Evolutionary conservation across 2,888 invertebrate species (phyloP).

Genomic region (Drosophila emarginata): DNA sequence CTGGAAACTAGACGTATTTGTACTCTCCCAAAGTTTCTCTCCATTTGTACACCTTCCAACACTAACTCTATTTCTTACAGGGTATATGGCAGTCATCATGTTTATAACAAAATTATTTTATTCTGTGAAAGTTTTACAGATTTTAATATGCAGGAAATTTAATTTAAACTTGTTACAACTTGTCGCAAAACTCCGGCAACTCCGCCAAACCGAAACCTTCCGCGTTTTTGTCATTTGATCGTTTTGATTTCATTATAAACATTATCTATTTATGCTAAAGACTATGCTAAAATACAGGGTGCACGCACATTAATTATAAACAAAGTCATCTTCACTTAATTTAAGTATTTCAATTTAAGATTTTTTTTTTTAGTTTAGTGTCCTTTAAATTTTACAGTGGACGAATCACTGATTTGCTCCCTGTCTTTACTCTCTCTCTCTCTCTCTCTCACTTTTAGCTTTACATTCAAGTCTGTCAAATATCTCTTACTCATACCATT

Average conservation of each 20-base stretch:
- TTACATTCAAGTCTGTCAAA: constrained; percentile 3
- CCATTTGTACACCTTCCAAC: too few species aligned
- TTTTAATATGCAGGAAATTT: constrained; percentile 70
- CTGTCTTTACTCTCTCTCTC: background rate
- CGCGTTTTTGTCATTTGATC: background rate
- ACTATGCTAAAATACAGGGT: too few species aligned
- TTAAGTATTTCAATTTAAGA: too few species aligned
- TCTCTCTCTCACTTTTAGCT: background rate
- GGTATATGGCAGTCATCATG: background rate
- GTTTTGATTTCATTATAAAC: background rate
- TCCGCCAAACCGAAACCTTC: background rate
- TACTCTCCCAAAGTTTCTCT: too few species aligned
- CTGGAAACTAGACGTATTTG: too few species aligned
- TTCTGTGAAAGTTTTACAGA: constrained; percentile 52
- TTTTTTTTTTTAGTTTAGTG: background rate
- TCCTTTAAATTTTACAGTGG: background rate
- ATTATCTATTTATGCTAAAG: background rate
- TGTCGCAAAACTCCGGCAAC: background rate
- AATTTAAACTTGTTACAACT: constrained; percentile 62
- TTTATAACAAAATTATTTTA: constrained; percentile 8
- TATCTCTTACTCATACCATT: constrained; percentile 8
- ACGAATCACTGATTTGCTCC: background rate
- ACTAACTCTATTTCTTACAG: constrained; percentile 5
- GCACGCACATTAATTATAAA: too few species aligned
- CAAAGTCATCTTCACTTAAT: too few species aligned